Conservation (phyloP, 2,797 vertebrate genomes). For the Petrocephalus sullivani region DNA sequence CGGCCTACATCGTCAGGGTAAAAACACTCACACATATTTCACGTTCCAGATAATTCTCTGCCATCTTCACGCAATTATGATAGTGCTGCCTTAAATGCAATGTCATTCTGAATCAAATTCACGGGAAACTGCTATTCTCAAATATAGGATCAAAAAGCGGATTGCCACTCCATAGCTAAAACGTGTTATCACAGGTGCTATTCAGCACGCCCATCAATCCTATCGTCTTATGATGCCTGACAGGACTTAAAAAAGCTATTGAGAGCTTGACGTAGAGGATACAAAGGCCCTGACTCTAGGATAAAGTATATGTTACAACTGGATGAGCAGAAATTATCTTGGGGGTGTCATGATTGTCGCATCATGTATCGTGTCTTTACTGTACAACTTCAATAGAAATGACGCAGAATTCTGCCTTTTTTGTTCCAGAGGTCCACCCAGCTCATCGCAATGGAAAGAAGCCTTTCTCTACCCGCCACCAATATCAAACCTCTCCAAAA, state of each 20-base stretch:
- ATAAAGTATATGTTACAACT: not conserved
- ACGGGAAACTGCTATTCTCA: not conserved
- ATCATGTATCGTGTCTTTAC: conserved; percentile 1
- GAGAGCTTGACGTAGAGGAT: not conserved
- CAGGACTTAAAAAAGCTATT: not conserved
- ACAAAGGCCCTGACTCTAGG: conserved; percentile 9
- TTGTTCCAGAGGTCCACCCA: not conserved
- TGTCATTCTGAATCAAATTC: not conserved
- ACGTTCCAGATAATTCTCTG: not conserved
- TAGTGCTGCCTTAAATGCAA: not conserved
- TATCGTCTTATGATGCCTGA: not conserved
- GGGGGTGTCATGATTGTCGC: not conserved
- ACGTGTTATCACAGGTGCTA: not conserved
- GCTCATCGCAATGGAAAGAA: not conserved
- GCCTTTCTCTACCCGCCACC: not conserved
- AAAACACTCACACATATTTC: not conserved
- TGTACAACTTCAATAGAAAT: not conserved
- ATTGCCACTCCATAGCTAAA: not conserved
- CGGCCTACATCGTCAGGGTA: not conserved
- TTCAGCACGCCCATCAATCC: not conserved
- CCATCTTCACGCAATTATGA: not conserved
- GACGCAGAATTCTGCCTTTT: not conserved
- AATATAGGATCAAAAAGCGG: not conserved
- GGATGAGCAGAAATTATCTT: not conserved
- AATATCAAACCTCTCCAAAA: not conserved